These are phyloP conservation scores for Triops cancriformis DNA, from an alignment of 1,140 invertebrate genomes.

Conservation along the genomic window DNA sequence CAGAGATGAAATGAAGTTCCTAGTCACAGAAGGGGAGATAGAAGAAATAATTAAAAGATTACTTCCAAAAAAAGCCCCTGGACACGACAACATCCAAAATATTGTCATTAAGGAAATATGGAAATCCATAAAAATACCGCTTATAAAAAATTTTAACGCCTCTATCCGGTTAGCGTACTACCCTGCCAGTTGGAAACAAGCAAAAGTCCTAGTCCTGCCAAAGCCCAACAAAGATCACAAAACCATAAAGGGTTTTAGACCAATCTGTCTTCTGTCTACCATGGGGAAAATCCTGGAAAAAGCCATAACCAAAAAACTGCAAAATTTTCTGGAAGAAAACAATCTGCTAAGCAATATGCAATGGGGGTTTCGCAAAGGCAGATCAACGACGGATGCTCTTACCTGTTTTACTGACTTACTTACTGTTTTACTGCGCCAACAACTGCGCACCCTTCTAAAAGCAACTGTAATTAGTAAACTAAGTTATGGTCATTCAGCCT, in stretches of 20 bases:
- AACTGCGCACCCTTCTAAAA: too few relatives aligned
- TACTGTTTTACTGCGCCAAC: too few relatives aligned
- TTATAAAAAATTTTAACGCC: not conserved
- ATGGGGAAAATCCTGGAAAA: slow-evolving; percentile 17
- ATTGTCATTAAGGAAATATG: too few relatives aligned
- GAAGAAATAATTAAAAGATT: not conserved
- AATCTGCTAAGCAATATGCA: not conserved
- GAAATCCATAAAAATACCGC: not conserved
- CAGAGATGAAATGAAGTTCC: not conserved
- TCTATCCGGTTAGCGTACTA: slow-evolving; percentile 15
- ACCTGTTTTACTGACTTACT: not conserved
- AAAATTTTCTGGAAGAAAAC: not conserved
- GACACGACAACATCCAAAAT: not conserved
- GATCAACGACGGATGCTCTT: not conserved
- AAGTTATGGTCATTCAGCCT: too few relatives aligned
- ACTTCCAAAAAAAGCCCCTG: slow-evolving; percentile 14
- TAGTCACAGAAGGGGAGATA: slow-evolving; percentile 15
- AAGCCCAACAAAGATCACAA: slow-evolving; percentile 14
- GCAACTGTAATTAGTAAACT: too few relatives aligned
- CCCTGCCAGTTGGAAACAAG: not conserved
- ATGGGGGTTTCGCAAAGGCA: not conserved
- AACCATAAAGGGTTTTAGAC: not conserved
- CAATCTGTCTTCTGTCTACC: not conserved
- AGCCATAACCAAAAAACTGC: slow-evolving; percentile 13
- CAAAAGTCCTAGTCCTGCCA: slow-evolving; percentile 15